These are phyloP conservation scores for Zophobas atratus DNA, from an alignment of 1,140 invertebrate genomes.

Conservation along the genomic window DNA sequence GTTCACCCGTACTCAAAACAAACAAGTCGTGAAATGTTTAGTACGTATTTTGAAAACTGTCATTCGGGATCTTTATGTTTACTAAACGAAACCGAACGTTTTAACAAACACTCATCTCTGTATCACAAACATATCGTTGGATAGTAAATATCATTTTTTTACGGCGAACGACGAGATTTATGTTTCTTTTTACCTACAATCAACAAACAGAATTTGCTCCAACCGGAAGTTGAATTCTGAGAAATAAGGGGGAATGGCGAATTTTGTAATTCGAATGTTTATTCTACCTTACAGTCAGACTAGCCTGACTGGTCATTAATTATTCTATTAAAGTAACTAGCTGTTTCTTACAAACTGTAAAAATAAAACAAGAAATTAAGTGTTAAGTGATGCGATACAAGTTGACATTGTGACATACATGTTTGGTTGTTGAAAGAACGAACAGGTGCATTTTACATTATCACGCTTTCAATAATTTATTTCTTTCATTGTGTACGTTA, in stretches of 20 bases:
- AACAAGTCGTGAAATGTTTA: constrained; percentile 61
- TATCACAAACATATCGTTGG: constrained; percentile 64
- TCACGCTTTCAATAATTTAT: constrained; percentile 23
- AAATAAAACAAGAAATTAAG: constrained; percentile 39
- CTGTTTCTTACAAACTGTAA: constrained; percentile 7
- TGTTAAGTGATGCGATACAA: constrained; percentile 26
- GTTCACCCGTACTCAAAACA: constrained; percentile 59
- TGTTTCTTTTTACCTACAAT: constrained; percentile 1
- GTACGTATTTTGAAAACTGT: constrained; percentile 65
- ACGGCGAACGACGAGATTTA: constrained; percentile 7
- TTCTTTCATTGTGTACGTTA: constrained; percentile 18
- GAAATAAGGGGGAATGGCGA: too few relatives aligned
- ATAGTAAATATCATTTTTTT: constrained; percentile 63
- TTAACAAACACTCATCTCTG: constrained; percentile 63
- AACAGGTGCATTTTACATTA: constrained; percentile 34
- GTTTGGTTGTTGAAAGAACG: constrained; percentile 3
- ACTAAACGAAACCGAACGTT: constrained; percentile 61
- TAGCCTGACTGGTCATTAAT: constrained; percentile 9
- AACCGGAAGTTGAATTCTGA: not conserved
- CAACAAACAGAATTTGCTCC: not conserved
- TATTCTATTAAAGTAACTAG: constrained; percentile 32
- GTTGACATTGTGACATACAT: constrained; percentile 13
- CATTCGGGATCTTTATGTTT: constrained; percentile 65
- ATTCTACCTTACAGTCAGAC: not conserved
- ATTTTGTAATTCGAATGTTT: not conserved